These are phyloP conservation scores for Umimayanthus kanabou DNA, from an alignment of 92 coral and sea anemone species.

Conservation along the genomic window DNA sequence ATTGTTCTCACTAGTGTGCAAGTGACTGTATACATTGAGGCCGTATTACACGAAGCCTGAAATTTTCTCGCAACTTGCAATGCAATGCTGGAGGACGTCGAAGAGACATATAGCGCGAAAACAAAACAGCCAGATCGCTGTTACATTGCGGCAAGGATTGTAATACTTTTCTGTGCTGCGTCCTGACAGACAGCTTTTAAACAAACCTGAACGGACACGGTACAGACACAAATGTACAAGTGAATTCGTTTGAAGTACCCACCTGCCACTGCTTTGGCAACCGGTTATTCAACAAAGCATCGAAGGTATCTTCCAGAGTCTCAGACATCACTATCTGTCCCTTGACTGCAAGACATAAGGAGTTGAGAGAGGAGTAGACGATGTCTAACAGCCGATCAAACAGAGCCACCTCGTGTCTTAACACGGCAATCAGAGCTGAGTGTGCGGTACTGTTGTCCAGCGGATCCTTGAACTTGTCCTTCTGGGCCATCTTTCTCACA, in stretches of 20 bases:
- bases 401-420: conserved; percentile 81
- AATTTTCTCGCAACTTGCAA: no score
- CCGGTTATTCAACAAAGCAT: conserved; percentile 76
- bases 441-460: conserved; percentile 48
- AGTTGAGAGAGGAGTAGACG: conserved; percentile 76
- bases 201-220: no score
- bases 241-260: neutral
- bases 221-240: neutral
- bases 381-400: conserved; percentile 77
- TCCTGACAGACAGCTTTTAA: no score
- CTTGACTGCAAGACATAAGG: conserved; percentile 75
- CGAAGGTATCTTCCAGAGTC: conserved; percentile 81
- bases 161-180: no score
- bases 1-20: no score
- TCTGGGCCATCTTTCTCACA: conserved; percentile 34
- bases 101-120: no score
- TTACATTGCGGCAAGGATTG: no score
- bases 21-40: no score
- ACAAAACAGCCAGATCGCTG: no score
- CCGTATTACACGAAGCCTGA: no score
- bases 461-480: conserved; percentile 46
- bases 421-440: conserved; percentile 70
- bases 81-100: no score
- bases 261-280: conserved; percentile 97
- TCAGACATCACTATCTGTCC: conserved; percentile 87